Evolutionary conservation across 2,797 vertebrate genomes (phyloP).

Genomic region (Cephalopachus bancanus): DNA sequence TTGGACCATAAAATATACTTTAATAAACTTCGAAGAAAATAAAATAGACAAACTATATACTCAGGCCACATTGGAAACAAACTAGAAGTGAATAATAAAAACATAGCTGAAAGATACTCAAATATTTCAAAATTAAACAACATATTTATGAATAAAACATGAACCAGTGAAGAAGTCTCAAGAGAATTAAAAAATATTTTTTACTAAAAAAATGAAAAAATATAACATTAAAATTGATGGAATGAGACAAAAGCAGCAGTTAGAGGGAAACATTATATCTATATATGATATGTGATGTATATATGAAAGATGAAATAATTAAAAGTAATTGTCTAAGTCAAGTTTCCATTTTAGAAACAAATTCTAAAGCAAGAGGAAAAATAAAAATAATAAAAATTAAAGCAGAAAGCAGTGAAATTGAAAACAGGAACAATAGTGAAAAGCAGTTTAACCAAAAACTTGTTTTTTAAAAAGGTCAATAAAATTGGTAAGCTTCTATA

Average conservation of each 20-base stretch:
- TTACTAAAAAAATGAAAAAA: neutral
- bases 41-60: neutral
- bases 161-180: neutral
- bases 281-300: neutral
- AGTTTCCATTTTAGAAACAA: neutral
- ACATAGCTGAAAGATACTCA: neutral
- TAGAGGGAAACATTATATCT: neutral
- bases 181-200: neutral
- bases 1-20: neutral
- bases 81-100: neutral
- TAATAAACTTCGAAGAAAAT: neutral
- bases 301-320: neutral
- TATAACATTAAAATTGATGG: neutral
- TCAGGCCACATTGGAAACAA: neutral
- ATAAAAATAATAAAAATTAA: slow-evolving; percentile 27
- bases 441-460: neutral
- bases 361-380: neutral
- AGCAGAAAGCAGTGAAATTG: neutral
- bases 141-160: neutral
- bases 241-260: neutral
- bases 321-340: neutral
- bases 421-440: neutral
- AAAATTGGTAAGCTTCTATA: neutral
- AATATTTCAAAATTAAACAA: neutral
- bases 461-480: neutral